Evolutionary conservation across 2,113 vertebrate genomes (phyloP), one percentile per base, ranked within the genome.

Genomic region (Gambusia affinis): DNA sequence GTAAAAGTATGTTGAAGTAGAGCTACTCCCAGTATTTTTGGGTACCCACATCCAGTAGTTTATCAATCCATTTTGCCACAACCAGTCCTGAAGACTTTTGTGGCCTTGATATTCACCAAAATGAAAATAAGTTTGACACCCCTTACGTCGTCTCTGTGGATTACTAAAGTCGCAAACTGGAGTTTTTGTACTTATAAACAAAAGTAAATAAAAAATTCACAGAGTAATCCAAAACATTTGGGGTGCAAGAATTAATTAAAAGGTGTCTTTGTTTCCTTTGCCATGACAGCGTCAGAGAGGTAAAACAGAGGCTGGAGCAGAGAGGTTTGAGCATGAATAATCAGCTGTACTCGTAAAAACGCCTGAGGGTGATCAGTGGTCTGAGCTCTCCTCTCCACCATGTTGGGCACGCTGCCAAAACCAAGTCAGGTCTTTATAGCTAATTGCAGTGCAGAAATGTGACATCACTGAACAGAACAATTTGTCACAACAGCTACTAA

Each of bases 401-500:
- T 66, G 19, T 0, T 61, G 24, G 29, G 24, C 42, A 68, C 65
- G 30, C 29, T 28, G 39, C 39, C 47, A n/a, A 60, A 60, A 75
- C 29, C 33, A 70, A 37, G 57, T 37, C 60, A 8, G 22, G 28
- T 28, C 44, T 28, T 63, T 7, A 63, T 12, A n/a, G 35, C 47
- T 63, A 51, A 63, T 51, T n/a, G 44, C 39, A 0, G 17, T 22
- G 57, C 60, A 62, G 42, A 76, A 11, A 12, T n/a, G 28, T 27
- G 57, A 27, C 60, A 62, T 62, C 60, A 62, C 24, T 35, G 15
- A 76, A 33, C 54, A 61, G 2, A 61, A 67, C 60, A 67, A 62
- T 35, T 42, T 24, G 31, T 44, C 24, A 3, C 31, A 60, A 47
- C 35, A 61, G 66, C 33, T 67, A 47, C 42, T 39, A 76, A 68